Evolutionary conservation across 2,113 vertebrate genomes (phyloP), one percentile per base, ranked within the genome.

Genomic region (Suricata suricatta): DNA sequence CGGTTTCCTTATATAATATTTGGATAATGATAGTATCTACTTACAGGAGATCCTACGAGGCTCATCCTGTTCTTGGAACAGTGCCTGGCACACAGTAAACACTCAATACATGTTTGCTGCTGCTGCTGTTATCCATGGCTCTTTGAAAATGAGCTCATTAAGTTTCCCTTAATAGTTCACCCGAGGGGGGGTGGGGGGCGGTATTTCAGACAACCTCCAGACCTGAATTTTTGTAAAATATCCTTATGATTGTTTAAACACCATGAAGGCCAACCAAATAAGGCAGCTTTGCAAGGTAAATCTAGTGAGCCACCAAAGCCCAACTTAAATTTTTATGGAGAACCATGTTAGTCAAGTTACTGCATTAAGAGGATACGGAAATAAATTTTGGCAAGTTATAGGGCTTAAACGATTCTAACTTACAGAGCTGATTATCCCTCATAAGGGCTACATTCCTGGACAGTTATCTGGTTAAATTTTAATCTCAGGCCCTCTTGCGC

Each of bases 131-230:
- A 5, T 38, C 77, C 77, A 12, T 2, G 41, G 29, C 50, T 81
- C 81, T 88, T 72, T 69, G 77, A 90, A 96, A 84, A 93, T n/a
- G 11, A 90, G 23, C 71, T 90, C 90, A 47, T 63, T 80, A 60
- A 72, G 19, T 79, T 52, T 90, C 50, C 82, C 41, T 9, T 90
- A 66, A 66, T 6, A 81, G 38, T 72, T 91, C 35, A 96, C 0
- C 41, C 44, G 44, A 10, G 44, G 44, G 3, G 33, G 38, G 25
- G 64, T 52, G 10, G 10, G 31, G 44, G 47, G 64, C 3, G 60
- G 71, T 71, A 87, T 35, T 87, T 79, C 44, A 64, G 33, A 69
- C 23, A 86, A 86, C 87, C n/a, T 25, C 85, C 31, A 81, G 33
- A 76, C 64, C 50, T 81, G 33, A 86, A 88, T 47, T 93, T 96